Percentiles rank a stretch among this genome's conserved stretches.
phyloP scores from a whole-genome alignment of 2,888 invertebrate species.

The Campoplex capitator region DNA sequence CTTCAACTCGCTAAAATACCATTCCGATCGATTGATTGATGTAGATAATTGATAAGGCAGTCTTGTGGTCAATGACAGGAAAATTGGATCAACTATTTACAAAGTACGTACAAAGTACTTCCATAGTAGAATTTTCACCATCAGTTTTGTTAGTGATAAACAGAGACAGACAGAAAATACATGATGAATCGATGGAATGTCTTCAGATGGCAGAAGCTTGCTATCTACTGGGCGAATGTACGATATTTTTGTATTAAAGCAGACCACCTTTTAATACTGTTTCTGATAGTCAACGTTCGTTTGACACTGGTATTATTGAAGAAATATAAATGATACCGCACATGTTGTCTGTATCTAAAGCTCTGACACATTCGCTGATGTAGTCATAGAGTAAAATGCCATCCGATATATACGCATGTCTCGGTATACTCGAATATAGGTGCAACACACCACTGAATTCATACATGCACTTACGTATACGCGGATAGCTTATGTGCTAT shows the following conservation, averaged over 20 bases:
- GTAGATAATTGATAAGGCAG: constrained; percentile 55
- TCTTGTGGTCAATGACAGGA: constrained; percentile 26
- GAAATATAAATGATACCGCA: constrained; percentile 18
- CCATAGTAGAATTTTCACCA: background rate
- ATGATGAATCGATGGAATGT: too few relatives aligned
- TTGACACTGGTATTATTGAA: constrained; percentile 28
- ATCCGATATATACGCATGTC: background rate
- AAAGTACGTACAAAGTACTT: background rate
- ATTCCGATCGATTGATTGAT: constrained; percentile 62
- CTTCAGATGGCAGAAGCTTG: too few relatives aligned
- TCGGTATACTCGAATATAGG: background rate
- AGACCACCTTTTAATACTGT: background rate
- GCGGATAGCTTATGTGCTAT: constrained; percentile 20
- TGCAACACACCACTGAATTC: background rate
- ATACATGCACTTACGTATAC: background rate
- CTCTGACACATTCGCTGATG: constrained; percentile 32
- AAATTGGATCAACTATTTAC: constrained; percentile 53
- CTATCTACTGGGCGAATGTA: too few relatives aligned
- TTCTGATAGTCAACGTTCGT: constrained; percentile 30
- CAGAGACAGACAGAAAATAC: too few relatives aligned
- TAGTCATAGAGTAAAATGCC: background rate
- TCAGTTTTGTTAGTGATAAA: background rate
- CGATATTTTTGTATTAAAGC: background rate
- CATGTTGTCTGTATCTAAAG: constrained; percentile 38
- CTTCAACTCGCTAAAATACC: constrained; percentile 54